phyloP scores from a whole-genome alignment of 2,113 vertebrate species.

The Macheiramphus alcinus region DNA sequence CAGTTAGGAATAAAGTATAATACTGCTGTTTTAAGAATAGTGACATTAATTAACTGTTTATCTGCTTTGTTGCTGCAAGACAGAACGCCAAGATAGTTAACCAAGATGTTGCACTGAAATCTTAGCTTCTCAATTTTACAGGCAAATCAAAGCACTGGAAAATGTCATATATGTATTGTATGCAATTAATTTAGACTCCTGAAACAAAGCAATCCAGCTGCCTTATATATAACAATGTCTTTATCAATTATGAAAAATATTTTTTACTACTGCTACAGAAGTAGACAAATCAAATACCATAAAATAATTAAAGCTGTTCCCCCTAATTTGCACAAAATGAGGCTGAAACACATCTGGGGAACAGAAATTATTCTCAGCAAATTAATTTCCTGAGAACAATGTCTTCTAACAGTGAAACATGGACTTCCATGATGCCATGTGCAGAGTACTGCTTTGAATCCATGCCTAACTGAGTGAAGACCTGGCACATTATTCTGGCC shows the following conservation, averaged over 20 bases:
- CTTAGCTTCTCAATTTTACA: neutral
- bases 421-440: neutral
- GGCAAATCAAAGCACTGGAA: neutral
- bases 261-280: neutral
- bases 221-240: neutral
- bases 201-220: neutral
- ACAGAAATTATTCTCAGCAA: neutral
- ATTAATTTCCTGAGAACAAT: neutral
- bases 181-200: neutral
- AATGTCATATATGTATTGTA: neutral
- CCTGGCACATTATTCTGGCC: neutral
- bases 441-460: neutral
- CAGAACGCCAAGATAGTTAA: neutral
- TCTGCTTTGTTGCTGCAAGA: neutral
- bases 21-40: neutral
- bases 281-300: neutral
- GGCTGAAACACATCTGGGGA: neutral
- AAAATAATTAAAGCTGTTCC: neutral
- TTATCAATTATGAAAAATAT: neutral
- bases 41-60: neutral
- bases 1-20: neutral
- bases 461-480: neutral
- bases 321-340: neutral
- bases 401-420: neutral
- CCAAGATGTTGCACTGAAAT: neutral